phyloP scores from a whole-genome alignment of 1,140 invertebrate species.

The Lepidurus packardi region DNA sequence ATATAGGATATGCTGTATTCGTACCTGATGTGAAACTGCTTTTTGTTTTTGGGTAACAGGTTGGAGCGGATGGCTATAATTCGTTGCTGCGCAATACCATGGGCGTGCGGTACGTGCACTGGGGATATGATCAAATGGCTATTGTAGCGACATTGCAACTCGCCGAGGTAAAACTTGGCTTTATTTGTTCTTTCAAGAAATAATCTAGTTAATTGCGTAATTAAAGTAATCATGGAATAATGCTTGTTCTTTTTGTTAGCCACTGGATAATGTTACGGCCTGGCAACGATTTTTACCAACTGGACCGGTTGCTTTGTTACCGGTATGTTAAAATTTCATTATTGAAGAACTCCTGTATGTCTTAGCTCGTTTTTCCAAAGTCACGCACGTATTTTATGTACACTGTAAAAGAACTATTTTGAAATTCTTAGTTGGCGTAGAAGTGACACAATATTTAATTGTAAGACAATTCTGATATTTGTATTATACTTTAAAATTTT shows the following conservation, averaged over 20 bases:
- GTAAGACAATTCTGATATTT: no score
- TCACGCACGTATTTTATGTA: no score
- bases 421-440: no score
- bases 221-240: background rate
- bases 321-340: conserved; percentile 50
- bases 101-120: conserved; percentile 63
- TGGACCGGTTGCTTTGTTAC: conserved; percentile 85
- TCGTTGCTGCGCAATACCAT: conserved; percentile 77
- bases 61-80: conserved; percentile 89
- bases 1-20: no score
- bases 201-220: no score
- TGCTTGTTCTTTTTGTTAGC: conserved; percentile 48
- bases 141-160: conserved; percentile 83
- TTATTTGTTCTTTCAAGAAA: background rate
- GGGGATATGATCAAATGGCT: conserved; percentile 82
- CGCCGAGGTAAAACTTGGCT: conserved; percentile 54
- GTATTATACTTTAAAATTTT: no score
- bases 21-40: no score
- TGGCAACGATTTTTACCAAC: conserved; percentile 92
- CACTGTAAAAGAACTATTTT: no score
- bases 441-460: no score
- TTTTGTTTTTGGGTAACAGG: conserved; percentile 48
- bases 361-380: no score
- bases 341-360: no score
- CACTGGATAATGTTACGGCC: conserved; percentile 70